phyloP scores from a whole-genome alignment of 2,888 invertebrate genomes.

The Diogma glabrata region DNA sequence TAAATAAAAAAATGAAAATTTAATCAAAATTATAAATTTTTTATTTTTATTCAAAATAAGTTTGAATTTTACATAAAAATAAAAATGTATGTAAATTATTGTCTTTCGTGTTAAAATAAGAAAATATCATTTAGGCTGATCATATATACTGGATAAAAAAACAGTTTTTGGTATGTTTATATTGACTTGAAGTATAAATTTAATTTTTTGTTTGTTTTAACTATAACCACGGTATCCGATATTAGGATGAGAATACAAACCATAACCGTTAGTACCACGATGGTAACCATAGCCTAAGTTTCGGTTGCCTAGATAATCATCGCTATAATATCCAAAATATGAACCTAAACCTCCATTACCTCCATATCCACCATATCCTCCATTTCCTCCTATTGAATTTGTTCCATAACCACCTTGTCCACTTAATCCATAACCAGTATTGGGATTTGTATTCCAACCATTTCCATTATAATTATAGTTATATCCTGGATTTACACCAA shows the following conservation, averaged over 20 bases:
- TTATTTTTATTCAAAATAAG: no score
- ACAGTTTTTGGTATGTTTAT: no score
- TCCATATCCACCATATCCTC: slow-evolving; percentile 46
- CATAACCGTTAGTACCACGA: slow-evolving; percentile 29
- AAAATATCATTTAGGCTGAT: no score
- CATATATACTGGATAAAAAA: no score
- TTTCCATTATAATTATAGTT: no score
- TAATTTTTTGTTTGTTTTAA: no score
- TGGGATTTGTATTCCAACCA: slow-evolving; percentile 19
- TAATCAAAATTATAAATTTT: no score
- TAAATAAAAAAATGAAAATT: no score
- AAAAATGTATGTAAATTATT: no score
- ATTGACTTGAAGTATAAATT: no score
- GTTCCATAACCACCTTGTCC: slow-evolving; percentile 50
- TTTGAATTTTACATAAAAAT: no score
- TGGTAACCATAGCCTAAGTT: slow-evolving; percentile 50
- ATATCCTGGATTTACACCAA: slow-evolving; percentile 49
- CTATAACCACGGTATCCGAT: slow-evolving; percentile 21
- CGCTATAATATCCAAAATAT: slow-evolving; percentile 46
- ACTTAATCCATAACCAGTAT: slow-evolving; percentile 38
- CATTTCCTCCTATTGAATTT: slow-evolving; percentile 31
- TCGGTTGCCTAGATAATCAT: slow-evolving; percentile 41
- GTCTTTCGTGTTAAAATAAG: no score
- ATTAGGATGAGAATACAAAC: slow-evolving; percentile 22
- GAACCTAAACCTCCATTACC: slow-evolving; percentile 48